Base-by-base conservation (phyloP, 2,113 vertebrate genomes). In the Cygnus atratus region DNA sequence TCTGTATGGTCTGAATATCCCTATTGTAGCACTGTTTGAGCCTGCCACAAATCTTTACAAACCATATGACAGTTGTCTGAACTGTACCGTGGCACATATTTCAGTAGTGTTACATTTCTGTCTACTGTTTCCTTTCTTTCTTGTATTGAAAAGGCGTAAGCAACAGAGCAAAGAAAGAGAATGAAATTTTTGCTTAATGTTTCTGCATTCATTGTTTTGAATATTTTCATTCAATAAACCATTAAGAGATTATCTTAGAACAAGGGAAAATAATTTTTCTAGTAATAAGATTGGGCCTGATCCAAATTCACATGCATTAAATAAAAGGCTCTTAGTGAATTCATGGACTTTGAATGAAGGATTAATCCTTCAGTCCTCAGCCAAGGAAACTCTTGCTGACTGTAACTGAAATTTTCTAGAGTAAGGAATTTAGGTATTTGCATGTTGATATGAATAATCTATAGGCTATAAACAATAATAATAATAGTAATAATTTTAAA, bases 261-360 rank as follows among this genome's bases (percentile, higher is more conserved):
- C 3, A 39, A 78, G 50, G 35, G 29, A 88, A 91, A 91, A 87
- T 82, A 15, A 66, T 91, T 94, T 93, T 93, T 96, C 76, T 82
- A 31, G 73, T 58, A 78, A 54, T 81, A 82, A 88, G 58, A 52
- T 70, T 93, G 83, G 86, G 70, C 62, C 73, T 62, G 84, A 76
- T 91, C 88, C 86, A 96, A 92, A 91, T 72, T 65, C 70, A 55
- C 28, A 35, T 33, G 33, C 0, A 0, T 82, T 92, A 79, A 93
- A 93, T 66, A 74, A 95, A 96, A 89, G 62, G 66, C 37, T 96
- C 41, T 84, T 79, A 70, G 54, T 77, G 70, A 92, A 93, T 94
- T 94, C 25, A 24, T 17, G 25, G 74, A 70, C 58, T 86, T 67
- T 87, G 58, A 93, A 82, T 89, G 84, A 88, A 90, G 58, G 73